Base-by-base conservation (phyloP, 92 coral and sea anemone genomes). In the Zoanthus solanderi region DNA sequence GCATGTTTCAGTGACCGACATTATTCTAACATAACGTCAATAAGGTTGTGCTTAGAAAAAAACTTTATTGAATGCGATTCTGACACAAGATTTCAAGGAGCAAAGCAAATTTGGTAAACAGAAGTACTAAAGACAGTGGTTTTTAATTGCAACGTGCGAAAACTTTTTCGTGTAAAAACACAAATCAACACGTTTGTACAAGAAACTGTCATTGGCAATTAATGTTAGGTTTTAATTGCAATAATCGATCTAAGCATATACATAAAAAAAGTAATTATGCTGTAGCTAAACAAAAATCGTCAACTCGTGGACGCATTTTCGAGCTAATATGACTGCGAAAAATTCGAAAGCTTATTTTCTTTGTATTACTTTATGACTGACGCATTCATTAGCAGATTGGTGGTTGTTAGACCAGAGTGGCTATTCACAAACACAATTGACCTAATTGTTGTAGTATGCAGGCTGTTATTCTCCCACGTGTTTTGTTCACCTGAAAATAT, bases 101-200 rank as follows among this genome's bases (percentile, higher is more conserved):
- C 14, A 47, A 66, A 34, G 57, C 16, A 81, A 47, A n/a, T 23
- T 81, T 63, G 63, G 85, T 81, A 66, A 79, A 81, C 45, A 11
- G 6, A 81, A 81, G 85, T 66, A 58, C 66, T 50, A 5, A 2
- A 9, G 57, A 85, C 66, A 89, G 87, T 86, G 44, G 86, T 30
- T 46, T 57, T 73, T 42, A 73, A 90, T 90, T 90, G 79, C 84
- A 74, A 88, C 90, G 82, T 67, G 90, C 45, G 74, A 90, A 67
- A n/a, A 71, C 32, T 69, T 12, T 48, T 86, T 74, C 29, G 63
- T 66, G 34, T 72, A 18, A 32, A 30, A 28, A 76, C 32, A 45
- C 47, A 72, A 78, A 87, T 79, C 76, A 73, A 81, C 54, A 81
- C 58, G 28, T 47, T n/a, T 46, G 17, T 7, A 81, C 85, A 81